Conservation (phyloP, 2,797 vertebrate genomes). For the Molossus alvarezi region DNA sequence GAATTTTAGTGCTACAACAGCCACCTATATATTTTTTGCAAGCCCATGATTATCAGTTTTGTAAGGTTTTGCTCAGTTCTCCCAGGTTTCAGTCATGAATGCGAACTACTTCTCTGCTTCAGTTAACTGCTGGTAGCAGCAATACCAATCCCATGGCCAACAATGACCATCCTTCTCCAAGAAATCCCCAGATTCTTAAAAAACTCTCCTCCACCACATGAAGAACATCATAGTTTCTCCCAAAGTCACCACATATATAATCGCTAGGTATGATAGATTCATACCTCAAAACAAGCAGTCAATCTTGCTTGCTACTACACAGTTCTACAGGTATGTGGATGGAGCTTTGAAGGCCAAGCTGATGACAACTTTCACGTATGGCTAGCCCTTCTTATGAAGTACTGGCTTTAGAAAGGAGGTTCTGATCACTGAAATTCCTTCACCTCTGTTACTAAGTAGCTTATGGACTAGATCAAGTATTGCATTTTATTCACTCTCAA, state of each 20-base stretch:
- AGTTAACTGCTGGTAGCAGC: neutral
- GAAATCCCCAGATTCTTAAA: neutral
- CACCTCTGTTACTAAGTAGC: neutral
- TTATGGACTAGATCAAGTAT: neutral
- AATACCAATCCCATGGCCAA: neutral
- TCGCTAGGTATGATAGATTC: neutral
- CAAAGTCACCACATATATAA: neutral
- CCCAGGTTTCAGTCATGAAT: neutral
- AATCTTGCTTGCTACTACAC: neutral
- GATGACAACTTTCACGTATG: neutral
- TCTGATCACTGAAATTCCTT: neutral
- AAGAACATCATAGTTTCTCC: constrained; percentile 10
- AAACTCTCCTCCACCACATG: neutral
- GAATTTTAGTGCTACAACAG: neutral
- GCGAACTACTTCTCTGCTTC: neutral
- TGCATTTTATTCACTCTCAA: neutral
- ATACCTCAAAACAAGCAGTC: neutral
- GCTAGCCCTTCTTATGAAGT: neutral
- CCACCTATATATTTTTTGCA: neutral
- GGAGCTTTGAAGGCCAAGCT: neutral
- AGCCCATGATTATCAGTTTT: neutral
- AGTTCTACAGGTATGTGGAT: neutral
- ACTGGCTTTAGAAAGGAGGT: neutral
- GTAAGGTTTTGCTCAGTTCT: neutral
- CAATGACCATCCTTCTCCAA: neutral